Evolutionary conservation across 1,140 invertebrate species (phyloP).

Genomic region (Pseudomyrmex gracilis): DNA sequence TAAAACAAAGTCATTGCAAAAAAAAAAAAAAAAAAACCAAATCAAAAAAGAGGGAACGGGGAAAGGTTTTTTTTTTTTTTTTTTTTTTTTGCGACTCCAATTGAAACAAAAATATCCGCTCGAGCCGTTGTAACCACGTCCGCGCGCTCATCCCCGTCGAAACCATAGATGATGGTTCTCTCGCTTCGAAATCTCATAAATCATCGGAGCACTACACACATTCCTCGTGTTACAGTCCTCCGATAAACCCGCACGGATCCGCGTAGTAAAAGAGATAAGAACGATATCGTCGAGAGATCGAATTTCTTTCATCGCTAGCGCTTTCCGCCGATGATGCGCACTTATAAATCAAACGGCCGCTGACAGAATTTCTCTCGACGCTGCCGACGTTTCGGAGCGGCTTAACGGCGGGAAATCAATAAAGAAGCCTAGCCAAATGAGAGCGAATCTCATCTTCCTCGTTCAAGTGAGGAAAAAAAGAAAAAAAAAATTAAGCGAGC

Average conservation of each 20-base stretch:
- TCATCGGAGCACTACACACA: constrained; percentile 26
- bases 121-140: background rate
- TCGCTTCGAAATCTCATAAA: constrained; percentile 38
- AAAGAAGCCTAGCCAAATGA: background rate
- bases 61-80: background rate
- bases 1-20: background rate
- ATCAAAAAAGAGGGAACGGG: too few species aligned
- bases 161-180: constrained; percentile 31
- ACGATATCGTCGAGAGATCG: constrained; percentile 41
- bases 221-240: constrained; percentile 20
- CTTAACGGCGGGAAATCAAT: constrained; percentile 11
- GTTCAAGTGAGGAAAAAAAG: background rate
- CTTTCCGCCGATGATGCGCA: constrained; percentile 12
- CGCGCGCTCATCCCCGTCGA: background rate
- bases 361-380: background rate
- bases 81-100: constrained; percentile 12
- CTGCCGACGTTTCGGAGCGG: background rate
- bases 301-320: constrained; percentile 37
- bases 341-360: constrained; percentile 43
- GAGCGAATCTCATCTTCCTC: background rate
- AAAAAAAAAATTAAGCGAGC: too few species aligned
- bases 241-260: constrained; percentile 32
- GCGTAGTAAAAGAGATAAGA: constrained; percentile 31
- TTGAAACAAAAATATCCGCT: constrained; percentile 3
- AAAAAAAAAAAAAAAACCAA: too few species aligned